These are phyloP conservation scores for Sphinx pinastri DNA, from an alignment of 2,888 invertebrate genomes.

Conservation along the genomic window DNA sequence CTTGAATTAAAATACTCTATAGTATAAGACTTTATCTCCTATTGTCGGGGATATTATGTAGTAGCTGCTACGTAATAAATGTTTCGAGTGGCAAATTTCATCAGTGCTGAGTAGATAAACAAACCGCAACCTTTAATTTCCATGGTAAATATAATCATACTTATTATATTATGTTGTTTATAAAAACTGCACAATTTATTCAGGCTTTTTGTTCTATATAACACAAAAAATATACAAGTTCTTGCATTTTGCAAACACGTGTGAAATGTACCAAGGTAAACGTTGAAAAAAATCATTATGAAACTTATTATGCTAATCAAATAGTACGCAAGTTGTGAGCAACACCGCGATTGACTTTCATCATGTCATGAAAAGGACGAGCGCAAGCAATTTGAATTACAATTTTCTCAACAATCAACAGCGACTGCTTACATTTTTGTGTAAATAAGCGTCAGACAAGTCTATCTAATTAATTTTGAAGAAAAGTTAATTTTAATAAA, in stretches of 20 bases:
- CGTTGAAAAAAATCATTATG: neutral
- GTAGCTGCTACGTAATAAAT: too few relatives aligned
- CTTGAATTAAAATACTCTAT: too few relatives aligned
- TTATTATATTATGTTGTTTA: too few relatives aligned
- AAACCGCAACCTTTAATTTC: too few relatives aligned
- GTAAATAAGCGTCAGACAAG: neutral
- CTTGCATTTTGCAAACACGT: neutral
- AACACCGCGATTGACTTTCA: neutral
- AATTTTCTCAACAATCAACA: neutral
- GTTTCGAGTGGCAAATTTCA: too few relatives aligned
- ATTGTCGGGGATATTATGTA: too few relatives aligned
- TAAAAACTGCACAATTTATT: too few relatives aligned
- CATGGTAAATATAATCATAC: too few relatives aligned
- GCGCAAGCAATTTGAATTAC: neutral
- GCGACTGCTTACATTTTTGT: neutral
- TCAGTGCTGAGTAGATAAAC: too few relatives aligned
- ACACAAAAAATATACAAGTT: too few relatives aligned
- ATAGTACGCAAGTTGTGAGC: neutral
- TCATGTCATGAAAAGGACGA: neutral
- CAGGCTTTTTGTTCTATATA: too few relatives aligned
- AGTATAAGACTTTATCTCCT: too few relatives aligned
- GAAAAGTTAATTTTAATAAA: neutral
- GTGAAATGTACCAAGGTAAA: neutral
- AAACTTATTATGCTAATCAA: slow-evolving; percentile 8
- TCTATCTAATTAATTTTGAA: neutral